Base-by-base conservation (phyloP, 2,797 vertebrate species). In the Halcyon smyrnensis region DNA sequence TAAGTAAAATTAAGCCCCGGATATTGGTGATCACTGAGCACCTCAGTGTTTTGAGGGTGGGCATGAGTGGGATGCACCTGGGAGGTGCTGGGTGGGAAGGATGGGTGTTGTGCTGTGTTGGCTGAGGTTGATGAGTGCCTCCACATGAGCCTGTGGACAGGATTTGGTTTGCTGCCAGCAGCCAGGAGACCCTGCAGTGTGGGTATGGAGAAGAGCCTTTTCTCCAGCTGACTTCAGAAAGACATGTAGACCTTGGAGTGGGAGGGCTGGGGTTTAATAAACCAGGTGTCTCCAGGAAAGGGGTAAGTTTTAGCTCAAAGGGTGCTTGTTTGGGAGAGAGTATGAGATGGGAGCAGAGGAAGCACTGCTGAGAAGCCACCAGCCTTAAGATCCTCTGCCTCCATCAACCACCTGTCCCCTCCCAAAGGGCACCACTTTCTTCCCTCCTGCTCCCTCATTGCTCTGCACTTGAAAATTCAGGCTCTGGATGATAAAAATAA, bases 21-120 rank as follows among this genome's bases (percentile, higher is more conserved):
- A 18, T 2, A 1, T 25, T 34, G 5, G 15, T 25, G 43, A 25
- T 36, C 9, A 2, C 43, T 41, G 46, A 53, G 14, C 18, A 6
- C 8, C 46, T 36, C 0, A 0, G 30, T 63, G 32, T 0, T 13
- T 64, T 32, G 5, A 45, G 28, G 34, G 23, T 73, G 34, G 28
- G 7, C 20, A 13, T 11, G 15, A 21, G 12, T 41, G 43, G 64
- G 41, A 20, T 43, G 24, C 2, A 0, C 23, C 27, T 20, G 48
- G 68, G 36, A 64, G 24, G 19, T 11, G 63, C 7, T 4, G 48
- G 43, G 20, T 51, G 51, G 37, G 53, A 14, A 69, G 45, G 34
- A 27, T 2, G 1, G 25, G 43, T 2, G 5, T 41, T 1, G 1
- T 27, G n/a, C 68, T 30, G 36, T 21, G 50, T 32, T 2, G 2